phyloP scores from a whole-genome alignment of 2,888 invertebrate species.

The Netelia inedita region DNA sequence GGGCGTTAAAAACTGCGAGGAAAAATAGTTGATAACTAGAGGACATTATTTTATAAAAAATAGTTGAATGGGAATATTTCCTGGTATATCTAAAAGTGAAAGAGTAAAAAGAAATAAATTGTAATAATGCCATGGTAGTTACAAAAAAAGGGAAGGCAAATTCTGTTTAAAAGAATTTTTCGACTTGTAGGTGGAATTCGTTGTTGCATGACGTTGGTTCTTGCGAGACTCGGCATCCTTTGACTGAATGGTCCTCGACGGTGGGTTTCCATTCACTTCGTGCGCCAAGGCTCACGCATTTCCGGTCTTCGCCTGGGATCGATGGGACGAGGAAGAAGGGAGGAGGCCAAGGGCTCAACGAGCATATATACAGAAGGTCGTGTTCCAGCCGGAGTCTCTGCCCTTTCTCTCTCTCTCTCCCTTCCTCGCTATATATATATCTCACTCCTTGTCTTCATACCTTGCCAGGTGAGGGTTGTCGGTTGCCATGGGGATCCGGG shows the following conservation, averaged over 20 bases:
- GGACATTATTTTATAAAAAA: too few species aligned
- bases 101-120: too few species aligned
- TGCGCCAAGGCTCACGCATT: constrained; percentile 40
- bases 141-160: too few species aligned
- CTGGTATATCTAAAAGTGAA: too few species aligned
- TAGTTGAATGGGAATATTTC: too few species aligned
- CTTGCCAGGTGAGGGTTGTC: constrained; percentile 59
- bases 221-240: constrained; percentile 16
- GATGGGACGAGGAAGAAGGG: constrained; percentile 33
- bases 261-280: constrained; percentile 34
- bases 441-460: constrained; percentile 37
- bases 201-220: neutral
- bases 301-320: constrained; percentile 49
- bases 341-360: constrained; percentile 1
- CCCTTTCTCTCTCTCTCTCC: neutral
- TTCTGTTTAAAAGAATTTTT: too few species aligned
- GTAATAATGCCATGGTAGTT: too few species aligned
- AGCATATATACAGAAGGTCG: constrained; percentile 45
- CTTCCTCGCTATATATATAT: too few species aligned
- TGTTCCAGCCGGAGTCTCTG: constrained; percentile 31
- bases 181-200: too few species aligned
- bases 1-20: too few species aligned
- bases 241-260: constrained; percentile 20
- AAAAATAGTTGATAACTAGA: too few species aligned
- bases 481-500: constrained; percentile 63